Percentiles rank a stretch among this genome's conserved stretches.
phyloP scores from a whole-genome alignment of 2,113 vertebrate genomes.

The Anarrhichthys ocellatus region DNA sequence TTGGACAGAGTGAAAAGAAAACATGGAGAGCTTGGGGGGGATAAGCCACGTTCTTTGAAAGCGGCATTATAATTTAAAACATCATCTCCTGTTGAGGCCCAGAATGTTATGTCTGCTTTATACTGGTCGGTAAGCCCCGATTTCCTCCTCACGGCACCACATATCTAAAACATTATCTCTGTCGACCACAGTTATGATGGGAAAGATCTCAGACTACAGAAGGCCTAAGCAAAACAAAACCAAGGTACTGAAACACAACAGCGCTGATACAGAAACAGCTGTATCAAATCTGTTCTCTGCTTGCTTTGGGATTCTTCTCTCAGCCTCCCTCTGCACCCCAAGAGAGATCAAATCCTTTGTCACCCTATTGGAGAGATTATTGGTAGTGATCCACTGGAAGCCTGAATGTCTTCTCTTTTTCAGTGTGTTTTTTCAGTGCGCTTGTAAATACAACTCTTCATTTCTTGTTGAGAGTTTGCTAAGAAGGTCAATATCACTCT shows the following conservation, averaged over 20 bases:
- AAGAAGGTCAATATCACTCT: not conserved
- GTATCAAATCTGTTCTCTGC: not conserved
- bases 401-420: constrained; percentile 6
- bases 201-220: not conserved
- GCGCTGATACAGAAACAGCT: constrained; percentile 15
- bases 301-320: not conserved
- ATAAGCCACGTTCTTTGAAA: constrained; percentile 22
- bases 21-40: constrained; percentile 12
- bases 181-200: constrained; percentile 37
- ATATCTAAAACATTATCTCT: constrained; percentile 54
- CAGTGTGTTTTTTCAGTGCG: not conserved
- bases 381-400: not conserved
- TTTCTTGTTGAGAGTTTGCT: not conserved
- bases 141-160: constrained; percentile 44
- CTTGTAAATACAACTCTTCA: not conserved
- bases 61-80: constrained; percentile 28
- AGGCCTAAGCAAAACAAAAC: constrained; percentile 54
- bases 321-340: not conserved
- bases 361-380: not conserved
- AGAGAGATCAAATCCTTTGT: not conserved
- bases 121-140: constrained; percentile 21
- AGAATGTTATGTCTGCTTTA: constrained; percentile 30
- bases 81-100: constrained; percentile 18
- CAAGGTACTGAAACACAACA: constrained; percentile 13
- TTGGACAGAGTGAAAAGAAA: constrained; percentile 19